Conservation (phyloP, 1,140 invertebrate species). For the Achatina immaculata region DNA sequence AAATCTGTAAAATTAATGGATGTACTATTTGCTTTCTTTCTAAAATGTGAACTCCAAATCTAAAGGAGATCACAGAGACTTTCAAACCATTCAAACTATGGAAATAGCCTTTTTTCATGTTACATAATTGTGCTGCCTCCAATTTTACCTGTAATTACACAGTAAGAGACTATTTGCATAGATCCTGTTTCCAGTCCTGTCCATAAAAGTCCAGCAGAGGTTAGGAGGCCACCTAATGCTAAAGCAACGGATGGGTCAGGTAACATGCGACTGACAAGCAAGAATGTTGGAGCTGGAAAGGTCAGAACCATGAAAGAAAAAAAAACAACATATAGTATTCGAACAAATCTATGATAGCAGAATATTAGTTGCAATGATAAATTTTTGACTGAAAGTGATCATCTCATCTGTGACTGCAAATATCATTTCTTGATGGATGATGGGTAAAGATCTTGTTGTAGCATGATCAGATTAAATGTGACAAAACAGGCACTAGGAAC, state of each 20-base stretch:
- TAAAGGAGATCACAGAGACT: no score
- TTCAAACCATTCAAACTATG: no score
- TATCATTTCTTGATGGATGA: neutral
- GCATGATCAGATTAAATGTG: neutral
- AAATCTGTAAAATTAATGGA: no score
- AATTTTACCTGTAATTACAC: constrained; percentile 13
- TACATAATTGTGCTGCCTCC: neutral
- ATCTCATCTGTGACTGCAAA: neutral
- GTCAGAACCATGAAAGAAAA: neutral
- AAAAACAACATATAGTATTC: neutral
- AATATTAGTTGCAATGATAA: no score
- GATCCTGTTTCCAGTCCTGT: neutral
- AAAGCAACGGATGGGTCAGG: constrained; percentile 17
- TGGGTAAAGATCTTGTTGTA: no score
- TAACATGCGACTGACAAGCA: neutral
- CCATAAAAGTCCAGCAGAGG: constrained; percentile 15
- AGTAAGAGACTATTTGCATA: neutral
- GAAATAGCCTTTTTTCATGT: neutral
- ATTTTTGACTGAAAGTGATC: neutral
- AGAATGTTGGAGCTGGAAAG: constrained; percentile 8
- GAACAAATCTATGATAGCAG: neutral
- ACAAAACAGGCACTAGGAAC: neutral
- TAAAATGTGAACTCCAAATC: no score
- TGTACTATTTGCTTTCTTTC: no score
- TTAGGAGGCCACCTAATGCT: neutral